Conservation (phyloP, 1,140 invertebrate species). For the Charaxes varanes region DNA sequence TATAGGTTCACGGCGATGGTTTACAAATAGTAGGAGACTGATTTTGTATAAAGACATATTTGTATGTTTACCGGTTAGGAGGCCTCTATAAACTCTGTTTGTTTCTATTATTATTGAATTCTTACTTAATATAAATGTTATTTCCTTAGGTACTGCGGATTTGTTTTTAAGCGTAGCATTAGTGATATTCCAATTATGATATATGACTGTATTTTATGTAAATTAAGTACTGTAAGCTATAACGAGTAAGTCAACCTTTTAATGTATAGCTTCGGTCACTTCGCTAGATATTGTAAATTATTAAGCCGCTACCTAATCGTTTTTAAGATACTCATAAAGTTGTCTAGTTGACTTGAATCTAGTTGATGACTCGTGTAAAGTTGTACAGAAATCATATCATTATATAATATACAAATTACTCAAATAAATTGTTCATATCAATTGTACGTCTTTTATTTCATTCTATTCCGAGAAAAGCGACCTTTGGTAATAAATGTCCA, state of each 20-base stretch:
- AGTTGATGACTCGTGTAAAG: conserved; percentile 63
- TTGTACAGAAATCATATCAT: conserved; percentile 73
- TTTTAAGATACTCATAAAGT: conserved; percentile 62
- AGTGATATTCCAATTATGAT: conserved; percentile 53
- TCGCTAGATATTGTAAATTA: conserved; percentile 60
- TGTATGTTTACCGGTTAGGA: conserved; percentile 53
- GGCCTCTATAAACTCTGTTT: conserved; percentile 29
- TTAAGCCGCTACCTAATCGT: conserved; percentile 50
- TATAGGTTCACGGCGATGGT: conserved; percentile 38
- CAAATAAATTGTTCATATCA: conserved; percentile 72
- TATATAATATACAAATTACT: conserved; percentile 64
- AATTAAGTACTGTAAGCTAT: conserved; percentile 40
- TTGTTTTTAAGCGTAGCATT: conserved; percentile 1
- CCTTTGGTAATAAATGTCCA: too few species aligned
- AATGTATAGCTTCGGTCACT: conserved; percentile 61
- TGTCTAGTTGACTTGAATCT: conserved; percentile 67
- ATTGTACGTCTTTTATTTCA: conserved; percentile 26
- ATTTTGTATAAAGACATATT: conserved; percentile 67
- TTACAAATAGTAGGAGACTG: conserved; percentile 72
- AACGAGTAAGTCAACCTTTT: conserved; percentile 43
- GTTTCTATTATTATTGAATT: conserved; percentile 34
- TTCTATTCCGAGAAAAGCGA: too few species aligned
- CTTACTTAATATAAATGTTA: conserved; percentile 27
- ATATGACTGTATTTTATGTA: conserved; percentile 62
- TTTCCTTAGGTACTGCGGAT: not conserved